Evolutionary conservation across 1,140 invertebrate genomes (phyloP), one percentile per base, ranked within the genome.

Genomic region (Danaus plexippus): DNA sequence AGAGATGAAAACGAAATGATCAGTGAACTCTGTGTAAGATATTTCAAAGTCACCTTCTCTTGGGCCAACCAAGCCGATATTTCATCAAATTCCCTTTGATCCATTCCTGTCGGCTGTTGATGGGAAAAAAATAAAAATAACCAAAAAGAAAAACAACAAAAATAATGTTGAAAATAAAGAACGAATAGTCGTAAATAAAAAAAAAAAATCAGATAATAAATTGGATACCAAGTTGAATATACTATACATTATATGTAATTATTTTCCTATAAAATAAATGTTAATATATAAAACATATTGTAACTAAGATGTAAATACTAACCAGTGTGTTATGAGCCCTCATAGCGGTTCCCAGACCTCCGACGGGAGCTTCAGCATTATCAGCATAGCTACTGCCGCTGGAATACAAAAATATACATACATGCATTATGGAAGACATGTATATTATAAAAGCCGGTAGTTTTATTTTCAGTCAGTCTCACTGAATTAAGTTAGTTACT

Each of bases 71-170:
- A 98, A 73, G 94, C 93, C 69, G 95, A 95, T 91, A 97, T 97
- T 89, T 97, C 96, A 89, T 95, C 95, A 89, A 97, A 95, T 86
- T 97, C 96, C 81, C 92, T 92, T 75, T 96, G 93, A 87, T 92
- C 92, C 91, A 92, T 89, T 89, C 93, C 92, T 68, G 76, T 80
- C 63, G 80, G 75, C 87, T 87, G 80, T 75, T 59, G 67, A 66
- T 63, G 60, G 59, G 55, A 60, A 50, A 61, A 66, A 66, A 63
- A 40, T 41, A 50, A 63, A 43, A 61, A 47, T 54, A 64, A 59
- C 65, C 51, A 71, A 71, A 71, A 41, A 52, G 61, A 58, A 15
- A 64, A 64, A 68, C 67, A 54, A 56, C 9, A 63, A 69, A 60
- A 64, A 50, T 45, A 59, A 57, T 22, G 54, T 2, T 18, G 52